Evolutionary conservation across 2,797 vertebrate species (phyloP).

Genomic region (Mormyrops boulengeri): DNA sequence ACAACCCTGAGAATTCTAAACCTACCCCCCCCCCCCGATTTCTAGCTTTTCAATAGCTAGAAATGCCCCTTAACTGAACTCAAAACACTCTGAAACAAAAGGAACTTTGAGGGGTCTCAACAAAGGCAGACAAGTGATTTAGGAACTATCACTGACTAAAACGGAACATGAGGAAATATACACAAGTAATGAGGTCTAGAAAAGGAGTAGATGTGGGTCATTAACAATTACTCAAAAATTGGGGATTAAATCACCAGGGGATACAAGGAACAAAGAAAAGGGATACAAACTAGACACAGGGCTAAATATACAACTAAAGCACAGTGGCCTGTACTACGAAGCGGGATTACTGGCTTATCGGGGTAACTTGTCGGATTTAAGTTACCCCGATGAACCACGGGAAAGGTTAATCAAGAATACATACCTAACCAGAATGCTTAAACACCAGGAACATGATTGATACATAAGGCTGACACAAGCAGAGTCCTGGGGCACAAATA

Average conservation of each 20-base stretch:
- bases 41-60: neutral
- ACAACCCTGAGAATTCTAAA: neutral
- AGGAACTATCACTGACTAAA: neutral
- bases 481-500: neutral
- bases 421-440: neutral
- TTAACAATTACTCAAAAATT: neutral
- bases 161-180: neutral
- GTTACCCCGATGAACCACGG: neutral
- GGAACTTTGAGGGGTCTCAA: neutral
- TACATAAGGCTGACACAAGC: neutral
- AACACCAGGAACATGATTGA: neutral
- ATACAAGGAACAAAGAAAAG: neutral
- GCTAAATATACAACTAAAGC: neutral
- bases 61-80: neutral
- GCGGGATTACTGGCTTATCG: too few relatives aligned
- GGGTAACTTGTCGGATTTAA: too few relatives aligned
- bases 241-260: neutral
- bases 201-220: neutral
- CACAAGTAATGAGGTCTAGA: neutral
- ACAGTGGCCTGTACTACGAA: neutral
- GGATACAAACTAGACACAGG: neutral
- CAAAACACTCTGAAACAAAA: neutral
- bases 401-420: neutral
- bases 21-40: neutral
- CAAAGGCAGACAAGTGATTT: neutral